Evolutionary conservation across 2,888 invertebrate genomes (phyloP), one percentile per base, ranked within the genome.

Genomic region (Himalopsyche anomala): DNA sequence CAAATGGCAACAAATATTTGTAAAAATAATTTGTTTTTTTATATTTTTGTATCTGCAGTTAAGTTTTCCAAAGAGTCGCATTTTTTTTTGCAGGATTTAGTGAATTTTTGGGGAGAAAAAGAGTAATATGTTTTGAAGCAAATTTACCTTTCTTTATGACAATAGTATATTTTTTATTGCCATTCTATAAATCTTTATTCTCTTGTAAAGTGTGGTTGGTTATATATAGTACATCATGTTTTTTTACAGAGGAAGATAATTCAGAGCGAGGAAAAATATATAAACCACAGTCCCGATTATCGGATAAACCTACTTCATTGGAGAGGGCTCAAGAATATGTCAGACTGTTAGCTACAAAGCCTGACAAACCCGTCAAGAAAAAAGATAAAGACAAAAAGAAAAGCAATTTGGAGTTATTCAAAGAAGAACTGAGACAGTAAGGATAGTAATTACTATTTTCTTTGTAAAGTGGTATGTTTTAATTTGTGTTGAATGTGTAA

Each of bases 401-500:
- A 91, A 99, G 98, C 90, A 99, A 99, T 92, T 93, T 99, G 88
- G 99, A 99, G 91, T 93, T 98, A 19, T 99, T 99, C 90, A 99
- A 99, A 91, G 99, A 99, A 91, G 99, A 99, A 92, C 92, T 99
- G 79, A 96, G 98, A 93, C 96, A 97, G 98, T 98, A 91, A 94
- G 85, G 82, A 55, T 81, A 82, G 36, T 19, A 45, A 40, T 40
- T 42, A 4, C 51, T 17, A 69, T 6, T 28, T 83, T 69, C 5
- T 56, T 17, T 8, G 54, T 51, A 4, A 19, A 81, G 40, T 19
- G 1, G 11, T 17, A 54, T 28, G n/a, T 9, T 40, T 80, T 1
- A 38, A 80, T 51, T 38, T 80, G 15, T 40, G 40, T 80, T 28
- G 0, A 28, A 28, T 28, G 28, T 28, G 28, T 28, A 28, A 28